Conservation (phyloP, 2,113 vertebrate genomes). For the Otolemur garnettii region DNA sequence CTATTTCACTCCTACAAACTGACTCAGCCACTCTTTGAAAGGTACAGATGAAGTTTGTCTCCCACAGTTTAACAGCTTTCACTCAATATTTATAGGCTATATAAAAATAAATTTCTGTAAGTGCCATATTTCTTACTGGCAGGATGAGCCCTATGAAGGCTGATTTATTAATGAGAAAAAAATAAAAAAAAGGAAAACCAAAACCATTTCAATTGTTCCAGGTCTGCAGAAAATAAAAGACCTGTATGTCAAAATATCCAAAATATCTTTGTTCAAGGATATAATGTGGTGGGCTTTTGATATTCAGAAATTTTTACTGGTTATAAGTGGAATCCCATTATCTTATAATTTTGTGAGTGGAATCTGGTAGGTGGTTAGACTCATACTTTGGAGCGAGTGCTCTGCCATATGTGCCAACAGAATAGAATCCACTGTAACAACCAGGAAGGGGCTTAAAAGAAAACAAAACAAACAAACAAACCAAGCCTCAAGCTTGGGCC, state of each 20-base stretch:
- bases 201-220: constrained; percentile 43
- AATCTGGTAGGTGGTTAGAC: background rate
- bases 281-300: background rate
- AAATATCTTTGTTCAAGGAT: constrained; percentile 47
- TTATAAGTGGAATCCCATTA: constrained; percentile 35
- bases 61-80: constrained; percentile 66
- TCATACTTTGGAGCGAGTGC: background rate
- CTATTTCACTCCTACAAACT: constrained; percentile 67
- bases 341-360: constrained; percentile 54
- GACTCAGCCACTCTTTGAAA: constrained; percentile 60
- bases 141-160: constrained; percentile 39
- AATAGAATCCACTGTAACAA: background rate
- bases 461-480: background rate
- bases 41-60: constrained; percentile 38
- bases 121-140: background rate
- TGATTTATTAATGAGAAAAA: constrained; percentile 65
- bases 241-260: background rate
- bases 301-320: constrained; percentile 42
- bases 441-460: constrained; percentile 5
- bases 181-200: background rate
- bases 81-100: constrained; percentile 69
- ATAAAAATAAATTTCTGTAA: constrained; percentile 53
- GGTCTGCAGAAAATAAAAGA: background rate
- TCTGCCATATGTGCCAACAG: background rate
- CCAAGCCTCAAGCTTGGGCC: background rate